Percentiles rank a stretch among this genome's conserved stretches.
Evolutionary conservation across 2,113 vertebrate genomes (phyloP).

Genomic region (Oryzias woworae): DNA sequence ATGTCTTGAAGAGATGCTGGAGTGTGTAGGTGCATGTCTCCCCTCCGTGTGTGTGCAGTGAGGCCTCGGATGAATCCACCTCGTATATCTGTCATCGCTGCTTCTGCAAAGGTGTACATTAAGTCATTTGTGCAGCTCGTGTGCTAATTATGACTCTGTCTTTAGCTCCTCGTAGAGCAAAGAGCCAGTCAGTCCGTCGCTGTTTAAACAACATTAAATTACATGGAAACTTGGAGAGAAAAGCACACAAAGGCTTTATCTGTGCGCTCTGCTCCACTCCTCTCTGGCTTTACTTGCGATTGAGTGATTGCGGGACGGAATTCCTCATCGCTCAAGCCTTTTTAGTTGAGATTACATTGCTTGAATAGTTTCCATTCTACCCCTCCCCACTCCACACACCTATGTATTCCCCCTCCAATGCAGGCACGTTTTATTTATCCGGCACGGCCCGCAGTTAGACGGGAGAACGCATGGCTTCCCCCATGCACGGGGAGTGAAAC

Average conservation of each 20-base stretch:
- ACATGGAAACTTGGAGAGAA: conserved; percentile 68
- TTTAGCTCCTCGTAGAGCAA: conserved; percentile 15
- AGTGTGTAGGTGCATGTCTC: conserved; percentile 14
- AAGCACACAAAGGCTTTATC: conserved; percentile 45
- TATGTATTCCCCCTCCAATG: conserved; percentile 3
- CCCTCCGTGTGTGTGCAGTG: conserved; percentile 37
- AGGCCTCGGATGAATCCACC: conserved; percentile 16
- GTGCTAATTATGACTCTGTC: conserved; percentile 57
- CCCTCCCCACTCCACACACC: background rate
- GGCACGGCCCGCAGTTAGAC: conserved; percentile 47
- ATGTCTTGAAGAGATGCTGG: conserved; percentile 14
- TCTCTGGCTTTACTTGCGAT: conserved; percentile 41
- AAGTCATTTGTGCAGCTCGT: conserved; percentile 42
- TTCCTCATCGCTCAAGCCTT: conserved; percentile 64
- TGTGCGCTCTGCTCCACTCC: conserved; percentile 12
- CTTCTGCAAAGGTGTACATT: conserved; percentile 58
- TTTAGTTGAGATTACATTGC: conserved; percentile 70
- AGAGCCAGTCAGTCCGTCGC: conserved; percentile 50
- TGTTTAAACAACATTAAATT: conserved; percentile 66
- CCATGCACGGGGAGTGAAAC: conserved; percentile 53
- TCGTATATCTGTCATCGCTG: conserved; percentile 55
- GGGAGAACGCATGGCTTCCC: conserved; percentile 51
- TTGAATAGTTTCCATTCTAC: conserved; percentile 66
- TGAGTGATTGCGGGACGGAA: conserved; percentile 69
- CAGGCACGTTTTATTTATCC: conserved; percentile 64